Conservation (phyloP, 2,797 vertebrate genomes). For the Sylvilagus floridanus region DNA sequence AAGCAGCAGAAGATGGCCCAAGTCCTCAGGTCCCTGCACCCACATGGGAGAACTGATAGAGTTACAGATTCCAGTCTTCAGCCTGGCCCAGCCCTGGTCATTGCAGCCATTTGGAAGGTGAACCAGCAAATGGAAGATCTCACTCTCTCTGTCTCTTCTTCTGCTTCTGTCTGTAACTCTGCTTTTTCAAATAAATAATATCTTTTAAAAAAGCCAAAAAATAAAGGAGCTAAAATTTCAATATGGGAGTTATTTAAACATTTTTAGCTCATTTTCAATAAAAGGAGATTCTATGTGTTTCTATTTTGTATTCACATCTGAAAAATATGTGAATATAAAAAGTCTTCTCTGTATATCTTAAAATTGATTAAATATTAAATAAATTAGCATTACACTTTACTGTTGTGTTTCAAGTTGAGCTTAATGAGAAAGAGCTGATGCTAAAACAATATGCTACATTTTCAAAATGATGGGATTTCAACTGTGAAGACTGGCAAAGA, state of each 20-base stretch:
- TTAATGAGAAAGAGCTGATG: not conserved
- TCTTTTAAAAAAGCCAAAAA: too few species aligned
- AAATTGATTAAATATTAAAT: conserved; percentile 27
- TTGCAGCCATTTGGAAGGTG: too few species aligned
- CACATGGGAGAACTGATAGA: too few species aligned
- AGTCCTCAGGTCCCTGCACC: too few species aligned
- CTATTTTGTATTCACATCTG: conserved; percentile 8
- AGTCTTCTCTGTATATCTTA: not conserved
- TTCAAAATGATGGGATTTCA: not conserved
- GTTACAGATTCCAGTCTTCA: too few species aligned
- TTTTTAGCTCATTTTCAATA: not conserved
- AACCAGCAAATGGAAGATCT: too few species aligned
- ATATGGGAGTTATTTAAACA: not conserved
- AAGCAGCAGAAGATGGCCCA: too few species aligned
- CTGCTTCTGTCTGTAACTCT: too few species aligned
- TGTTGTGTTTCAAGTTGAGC: not conserved
- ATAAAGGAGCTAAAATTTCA: not conserved
- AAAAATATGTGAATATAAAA: not conserved
- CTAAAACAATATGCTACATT: not conserved
- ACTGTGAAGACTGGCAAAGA: not conserved
- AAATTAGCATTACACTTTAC: conserved; percentile 3
- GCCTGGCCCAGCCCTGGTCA: too few species aligned
- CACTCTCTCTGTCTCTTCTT: too few species aligned
- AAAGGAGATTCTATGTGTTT: not conserved
- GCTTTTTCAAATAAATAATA: too few species aligned